Conservation (phyloP, 2,797 vertebrate genomes). For the Crenuchus spilurus region DNA sequence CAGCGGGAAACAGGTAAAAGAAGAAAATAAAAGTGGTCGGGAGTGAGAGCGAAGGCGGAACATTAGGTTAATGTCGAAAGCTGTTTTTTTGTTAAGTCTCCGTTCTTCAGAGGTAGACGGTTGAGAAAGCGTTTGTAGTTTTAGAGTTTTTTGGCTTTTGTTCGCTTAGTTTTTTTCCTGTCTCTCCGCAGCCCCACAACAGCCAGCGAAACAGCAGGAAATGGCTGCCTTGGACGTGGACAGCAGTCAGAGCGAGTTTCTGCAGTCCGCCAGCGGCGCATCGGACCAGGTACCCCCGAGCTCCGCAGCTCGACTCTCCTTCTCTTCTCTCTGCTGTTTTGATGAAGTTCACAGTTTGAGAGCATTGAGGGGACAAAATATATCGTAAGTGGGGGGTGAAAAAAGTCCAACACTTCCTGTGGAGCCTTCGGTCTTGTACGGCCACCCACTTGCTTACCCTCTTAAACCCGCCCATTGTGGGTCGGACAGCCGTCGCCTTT, state of each 20-base stretch:
- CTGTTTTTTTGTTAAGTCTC: slow-evolving; percentile 25
- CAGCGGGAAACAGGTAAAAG: slow-evolving; percentile 9
- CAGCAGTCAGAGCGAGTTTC: slow-evolving; percentile 93
- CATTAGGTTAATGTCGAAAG: slow-evolving; percentile 19
- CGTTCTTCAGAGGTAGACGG: slow-evolving; percentile 45
- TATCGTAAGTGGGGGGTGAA: slow-evolving; percentile 70
- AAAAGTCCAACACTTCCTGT: slow-evolving; percentile 87
- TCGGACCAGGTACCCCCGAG: slow-evolving; percentile 78
- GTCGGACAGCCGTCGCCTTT: slow-evolving; percentile 90
- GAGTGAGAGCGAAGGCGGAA: neutral
- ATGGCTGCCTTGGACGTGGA: slow-evolving; percentile 99
- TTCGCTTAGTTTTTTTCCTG: slow-evolving; percentile 77
- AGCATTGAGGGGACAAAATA: slow-evolving; percentile 67
- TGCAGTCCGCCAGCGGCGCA: slow-evolving; percentile 83
- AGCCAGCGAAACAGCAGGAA: slow-evolving; percentile 97
- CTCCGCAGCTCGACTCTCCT: slow-evolving; percentile 60
- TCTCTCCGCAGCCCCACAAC: slow-evolving; percentile 88
- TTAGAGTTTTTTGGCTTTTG: slow-evolving; percentile 54
- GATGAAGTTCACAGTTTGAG: slow-evolving; percentile 82
- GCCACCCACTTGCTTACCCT: slow-evolving; percentile 90
- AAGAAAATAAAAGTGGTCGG: neutral
- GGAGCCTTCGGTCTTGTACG: slow-evolving; percentile 90
- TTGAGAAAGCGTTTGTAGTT: slow-evolving; percentile 57
- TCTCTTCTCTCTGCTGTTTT: slow-evolving; percentile 66
- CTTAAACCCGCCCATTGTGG: slow-evolving; percentile 95